Conservation (phyloP, 2,888 invertebrate genomes). For the Falcaria lacertinaria region DNA sequence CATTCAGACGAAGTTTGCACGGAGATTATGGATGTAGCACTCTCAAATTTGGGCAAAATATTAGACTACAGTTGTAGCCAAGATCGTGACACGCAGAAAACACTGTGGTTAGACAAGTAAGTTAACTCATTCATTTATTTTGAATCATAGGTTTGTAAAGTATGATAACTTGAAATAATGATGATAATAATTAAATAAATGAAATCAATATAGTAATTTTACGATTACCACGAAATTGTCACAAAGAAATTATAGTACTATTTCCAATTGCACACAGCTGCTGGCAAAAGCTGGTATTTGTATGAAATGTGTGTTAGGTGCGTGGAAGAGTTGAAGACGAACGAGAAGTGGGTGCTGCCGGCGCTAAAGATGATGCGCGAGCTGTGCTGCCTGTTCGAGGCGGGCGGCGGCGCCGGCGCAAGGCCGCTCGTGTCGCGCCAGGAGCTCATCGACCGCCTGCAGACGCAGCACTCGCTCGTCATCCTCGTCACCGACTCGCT, state of each 20-base stretch:
- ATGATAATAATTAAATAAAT: too few species aligned
- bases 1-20: conserved; percentile 97
- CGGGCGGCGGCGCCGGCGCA: conserved; percentile 79
- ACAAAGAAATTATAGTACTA: too few species aligned
- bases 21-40: conserved; percentile 98
- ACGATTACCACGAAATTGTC: too few species aligned
- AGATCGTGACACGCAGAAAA: conserved; percentile 97
- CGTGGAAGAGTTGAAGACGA: conserved; percentile 94
- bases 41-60: conserved; percentile 97
- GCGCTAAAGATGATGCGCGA: conserved; percentile 97
- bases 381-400: conserved; percentile 96
- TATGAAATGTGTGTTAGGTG: conserved; percentile 75
- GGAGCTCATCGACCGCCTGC: conserved; percentile 93
- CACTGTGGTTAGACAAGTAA: conserved; percentile 94
- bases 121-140: conserved; percentile 12
- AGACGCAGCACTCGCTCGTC: conserved; percentile 94
- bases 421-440: conserved; percentile 77
- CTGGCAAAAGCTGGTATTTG: too few species aligned
- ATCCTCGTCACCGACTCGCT: conserved; percentile 96
- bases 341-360: conserved; percentile 95
- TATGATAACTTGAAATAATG: too few species aligned
- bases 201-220: too few species aligned
- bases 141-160: neutral
- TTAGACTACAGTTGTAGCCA: conserved; percentile 98
- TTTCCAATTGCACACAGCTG: too few species aligned